Evolutionary conservation across 2,888 invertebrate species (phyloP).

Genomic region (Trichogramma evanescens): DNA sequence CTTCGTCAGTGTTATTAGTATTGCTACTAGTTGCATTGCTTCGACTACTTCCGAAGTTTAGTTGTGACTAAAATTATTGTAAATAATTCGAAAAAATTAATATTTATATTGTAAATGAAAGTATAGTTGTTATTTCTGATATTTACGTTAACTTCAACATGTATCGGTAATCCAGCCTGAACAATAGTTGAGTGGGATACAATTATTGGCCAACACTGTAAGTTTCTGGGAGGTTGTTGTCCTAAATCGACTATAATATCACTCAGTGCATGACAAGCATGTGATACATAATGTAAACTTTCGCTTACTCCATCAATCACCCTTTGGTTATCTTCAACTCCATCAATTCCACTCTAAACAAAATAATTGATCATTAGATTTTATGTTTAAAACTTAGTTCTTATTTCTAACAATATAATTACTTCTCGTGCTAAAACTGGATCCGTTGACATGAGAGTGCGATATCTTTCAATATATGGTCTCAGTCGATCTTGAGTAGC

Average conservation of each 20-base stretch:
- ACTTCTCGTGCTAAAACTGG: conserved; percentile 49
- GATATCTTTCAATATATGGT: conserved; percentile 61
- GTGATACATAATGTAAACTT: conserved; percentile 76
- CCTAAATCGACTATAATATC: conserved; percentile 73
- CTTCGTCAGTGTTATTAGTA: conserved; percentile 25
- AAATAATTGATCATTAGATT: conserved; percentile 2
- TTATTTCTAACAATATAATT: conserved; percentile 22
- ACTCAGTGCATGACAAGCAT: conserved; percentile 82
- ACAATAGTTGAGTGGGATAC: conserved; percentile 63
- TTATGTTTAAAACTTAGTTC: not conserved
- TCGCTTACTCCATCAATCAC: conserved; percentile 70
- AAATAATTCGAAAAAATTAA: not conserved
- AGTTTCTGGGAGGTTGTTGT: conserved; percentile 60
- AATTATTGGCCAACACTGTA: conserved; percentile 65
- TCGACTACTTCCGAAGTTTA: not conserved
- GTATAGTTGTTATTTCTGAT: not conserved
- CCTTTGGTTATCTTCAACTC: conserved; percentile 55
- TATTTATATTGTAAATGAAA: not conserved
- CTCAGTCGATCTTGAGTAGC: conserved; percentile 56
- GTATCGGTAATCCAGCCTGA: conserved; percentile 61
- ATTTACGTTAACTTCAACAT: conserved; percentile 50
- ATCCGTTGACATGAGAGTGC: conserved; percentile 57
- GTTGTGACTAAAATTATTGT: not conserved
- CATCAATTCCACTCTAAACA: conserved; percentile 38
- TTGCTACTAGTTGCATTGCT: conserved; percentile 32